Evolutionary conservation across 2,888 invertebrate species (phyloP), one percentile per base, ranked within the genome.

Genomic region (Lasioglossum leucozonium): DNA sequence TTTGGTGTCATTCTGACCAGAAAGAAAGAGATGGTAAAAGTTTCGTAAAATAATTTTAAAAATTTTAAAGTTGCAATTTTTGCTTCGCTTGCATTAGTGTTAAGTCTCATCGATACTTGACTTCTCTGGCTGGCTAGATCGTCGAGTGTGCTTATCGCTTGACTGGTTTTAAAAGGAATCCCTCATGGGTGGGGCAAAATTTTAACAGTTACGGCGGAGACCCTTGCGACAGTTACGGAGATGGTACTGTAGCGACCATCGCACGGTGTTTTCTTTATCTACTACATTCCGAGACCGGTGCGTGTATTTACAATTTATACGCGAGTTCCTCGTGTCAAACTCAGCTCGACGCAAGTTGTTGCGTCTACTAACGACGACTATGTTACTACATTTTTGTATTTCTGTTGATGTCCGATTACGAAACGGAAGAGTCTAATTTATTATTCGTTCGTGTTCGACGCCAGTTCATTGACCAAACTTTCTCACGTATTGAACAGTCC

Each of bases 271-370:
- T 22, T 11, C 37, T 13, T 22, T 55, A 30, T 44, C 40, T 18
- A 22, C 13, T 77, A 84, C 84, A 84, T 84, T 84, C 84, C 84
- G 44, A 58, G 34, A 11, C 6, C 30, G 47, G 30, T 26, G 42
- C n/a, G 71, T 72, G 30, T 51, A 72, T 11, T 22, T 30, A 22
- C n/a, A 72, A 34, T 51, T 34, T 11, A 22, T 75, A 34, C 75
- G 75, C 30, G 34, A 75, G 44, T 72, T 30, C 30, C 44, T 72
- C 30, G 30, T 30, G 72, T 44, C 44, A 72, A 44, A 18, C 44
- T 72, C 18, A 26, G 16, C 71, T 67, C 37, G 67, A 72, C 71
- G 71, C 42, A 30, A 30, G 44, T 30, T 44, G 42, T 42, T 1
- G 42, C 42, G 71, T 67, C n/a, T 18, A 37, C 67, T 30, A 47